Base-by-base conservation (phyloP, 1,140 invertebrate species). In the Psilanteris sp. region DNA sequence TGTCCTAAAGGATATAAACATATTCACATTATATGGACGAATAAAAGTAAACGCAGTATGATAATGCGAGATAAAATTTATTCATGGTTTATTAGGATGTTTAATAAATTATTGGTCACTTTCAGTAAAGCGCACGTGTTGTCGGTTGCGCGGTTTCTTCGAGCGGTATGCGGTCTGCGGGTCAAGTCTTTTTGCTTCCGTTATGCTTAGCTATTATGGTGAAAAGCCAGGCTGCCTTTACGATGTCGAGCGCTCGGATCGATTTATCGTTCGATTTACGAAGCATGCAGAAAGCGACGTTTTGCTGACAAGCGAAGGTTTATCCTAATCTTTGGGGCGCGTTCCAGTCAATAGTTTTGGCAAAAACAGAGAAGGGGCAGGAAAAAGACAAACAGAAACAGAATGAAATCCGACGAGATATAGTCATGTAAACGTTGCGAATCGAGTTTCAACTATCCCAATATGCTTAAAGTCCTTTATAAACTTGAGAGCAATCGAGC, bases 221-320 rank as follows among this genome's bases (percentile, higher is more conserved):
- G 67, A 61, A 36, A 52, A 61, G 31, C n/a, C n/a, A n/a, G n/a
- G n/a, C 20, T 41, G 26, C 57, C 48, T 76, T 78, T 78, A 68
- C 64, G 78, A 77, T 43, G 32, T 24, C n/a, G 27, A 37, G 26
- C 36, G 34, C 31, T 24, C 20, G 67, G 72, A 83, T 81, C 81
- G 70, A 83, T 84, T 81, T 78, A 81, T 81, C 72, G 76, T 81
- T 81, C 83, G 83, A 83, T 83, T 82, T 77, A 73, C 44, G 52
- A 74, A 43, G 37, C 48, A 48, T 68, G 78, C 74, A 61, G 34
- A 59, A 81, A 81, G 78, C 61, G 27, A 54, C 67, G 54, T 36
- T 57, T 59, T 34, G 64, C 36, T 46, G 34, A 43, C 16, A 43
- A 66, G 34, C 39, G 39, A 52, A 68, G 71, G 52, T 80, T 83